phyloP scores from a whole-genome alignment of 2,113 vertebrate genomes.

The Lepisosteus osseus region DNA sequence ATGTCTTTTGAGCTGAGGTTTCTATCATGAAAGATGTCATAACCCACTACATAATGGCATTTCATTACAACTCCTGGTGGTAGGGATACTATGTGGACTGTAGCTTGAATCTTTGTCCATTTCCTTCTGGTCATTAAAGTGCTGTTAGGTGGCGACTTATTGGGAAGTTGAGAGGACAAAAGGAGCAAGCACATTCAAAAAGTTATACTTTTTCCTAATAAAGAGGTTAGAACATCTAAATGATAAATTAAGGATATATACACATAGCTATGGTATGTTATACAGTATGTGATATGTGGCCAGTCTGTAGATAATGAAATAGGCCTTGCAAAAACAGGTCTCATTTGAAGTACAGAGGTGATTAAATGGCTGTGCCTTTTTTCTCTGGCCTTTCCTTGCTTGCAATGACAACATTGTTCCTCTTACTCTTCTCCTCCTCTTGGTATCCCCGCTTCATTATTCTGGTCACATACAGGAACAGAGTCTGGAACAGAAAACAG shows the following conservation, averaged over 20 bases:
- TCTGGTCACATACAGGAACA: slow-evolving; percentile 63
- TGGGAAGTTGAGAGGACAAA: too few species aligned
- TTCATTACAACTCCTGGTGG: too few species aligned
- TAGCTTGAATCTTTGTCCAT: too few species aligned
- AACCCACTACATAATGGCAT: too few species aligned
- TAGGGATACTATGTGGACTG: too few species aligned
- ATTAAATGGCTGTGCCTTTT: slow-evolving; percentile 55
- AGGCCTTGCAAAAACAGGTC: not conserved
- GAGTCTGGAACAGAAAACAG: slow-evolving; percentile 41
- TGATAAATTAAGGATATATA: slow-evolving; percentile 36
- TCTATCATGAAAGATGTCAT: too few species aligned
- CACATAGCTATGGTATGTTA: slow-evolving; percentile 32
- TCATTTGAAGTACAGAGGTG: not conserved
- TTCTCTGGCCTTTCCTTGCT: slow-evolving; percentile 58
- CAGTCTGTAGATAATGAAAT: slow-evolving; percentile 13
- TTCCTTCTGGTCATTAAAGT: too few species aligned
- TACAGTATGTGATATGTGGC: slow-evolving; percentile 3
- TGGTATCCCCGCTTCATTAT: slow-evolving; percentile 64
- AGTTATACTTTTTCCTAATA: too few species aligned
- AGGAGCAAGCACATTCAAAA: too few species aligned
- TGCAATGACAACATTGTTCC: slow-evolving; percentile 28
- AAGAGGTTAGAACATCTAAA: slow-evolving; percentile 2
- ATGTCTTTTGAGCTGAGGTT: too few species aligned
- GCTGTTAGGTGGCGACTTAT: too few species aligned
- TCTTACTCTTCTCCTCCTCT: slow-evolving; percentile 49